These are phyloP conservation scores for Pteria penguin DNA, from an alignment of 2,888 invertebrate genomes.

Conservation along the genomic window DNA sequence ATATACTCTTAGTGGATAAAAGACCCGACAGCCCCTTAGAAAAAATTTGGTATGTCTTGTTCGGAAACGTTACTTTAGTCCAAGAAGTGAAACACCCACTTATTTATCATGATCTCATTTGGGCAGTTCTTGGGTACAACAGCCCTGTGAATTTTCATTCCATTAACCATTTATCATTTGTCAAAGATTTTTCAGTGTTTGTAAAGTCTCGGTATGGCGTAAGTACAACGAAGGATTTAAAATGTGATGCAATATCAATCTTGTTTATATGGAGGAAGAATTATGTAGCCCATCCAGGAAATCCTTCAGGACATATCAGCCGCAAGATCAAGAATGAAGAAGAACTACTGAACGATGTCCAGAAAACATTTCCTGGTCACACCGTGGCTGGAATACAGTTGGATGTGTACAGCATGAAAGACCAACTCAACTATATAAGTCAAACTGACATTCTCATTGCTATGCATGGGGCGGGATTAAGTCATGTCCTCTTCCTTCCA, in stretches of 20 bases:
- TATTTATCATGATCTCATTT: conserved; percentile 63
- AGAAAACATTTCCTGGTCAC: conserved; percentile 55
- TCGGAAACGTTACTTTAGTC: conserved; percentile 65
- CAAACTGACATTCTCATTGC: conserved; percentile 77
- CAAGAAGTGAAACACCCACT: conserved; percentile 56
- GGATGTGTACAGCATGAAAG: conserved; percentile 69
- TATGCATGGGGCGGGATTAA: conserved; percentile 80
- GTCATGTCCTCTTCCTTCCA: conserved; percentile 76
- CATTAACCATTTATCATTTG: conserved; percentile 60
- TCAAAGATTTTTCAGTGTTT: conserved; percentile 74
- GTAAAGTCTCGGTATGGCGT: conserved; percentile 63
- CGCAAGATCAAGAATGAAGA: conserved; percentile 78
- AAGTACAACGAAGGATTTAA: conserved; percentile 42
- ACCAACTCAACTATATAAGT: conserved; percentile 71
- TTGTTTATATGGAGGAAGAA: conserved; percentile 77
- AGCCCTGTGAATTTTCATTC: conserved; percentile 73
- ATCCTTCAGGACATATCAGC: conserved; percentile 72
- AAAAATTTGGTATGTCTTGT: conserved; percentile 71
- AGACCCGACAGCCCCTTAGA: conserved; percentile 74
- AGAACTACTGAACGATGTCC: conserved; percentile 69
- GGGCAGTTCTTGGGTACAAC: conserved; percentile 76
- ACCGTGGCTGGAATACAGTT: conserved; percentile 71
- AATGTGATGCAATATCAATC: conserved; percentile 70
- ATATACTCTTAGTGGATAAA: conserved; percentile 73
- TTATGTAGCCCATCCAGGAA: conserved; percentile 77